A percentile compares a stretch with the other conserved stretches of the same genome.
phyloP scores from a whole-genome alignment of 2,113 vertebrate genomes.

The Dolichotis patagonum region DNA sequence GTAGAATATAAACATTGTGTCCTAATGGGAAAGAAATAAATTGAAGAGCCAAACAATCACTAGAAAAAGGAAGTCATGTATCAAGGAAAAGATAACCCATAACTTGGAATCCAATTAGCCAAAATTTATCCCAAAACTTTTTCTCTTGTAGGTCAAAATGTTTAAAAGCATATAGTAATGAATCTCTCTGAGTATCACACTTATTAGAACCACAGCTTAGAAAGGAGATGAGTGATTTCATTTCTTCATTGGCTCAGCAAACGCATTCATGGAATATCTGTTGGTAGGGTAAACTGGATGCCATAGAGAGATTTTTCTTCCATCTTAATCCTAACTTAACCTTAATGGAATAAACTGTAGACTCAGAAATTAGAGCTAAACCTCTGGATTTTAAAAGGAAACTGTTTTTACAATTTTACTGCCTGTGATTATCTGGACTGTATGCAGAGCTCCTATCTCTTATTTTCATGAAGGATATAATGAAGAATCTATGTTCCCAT shows the following conservation, averaged over 20 bases:
- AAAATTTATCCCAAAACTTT: background rate
- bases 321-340: background rate
- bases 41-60: background rate
- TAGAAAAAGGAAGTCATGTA: background rate
- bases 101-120: background rate
- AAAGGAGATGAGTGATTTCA: background rate
- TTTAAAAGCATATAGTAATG: background rate
- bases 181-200: background rate
- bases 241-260: background rate
- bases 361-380: background rate
- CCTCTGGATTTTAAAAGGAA: background rate
- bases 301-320: background rate
- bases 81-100: background rate
- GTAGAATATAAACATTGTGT: background rate
- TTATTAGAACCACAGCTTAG: background rate
- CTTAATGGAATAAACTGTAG: background rate
- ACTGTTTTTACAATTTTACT: background rate
- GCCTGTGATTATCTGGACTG: background rate
- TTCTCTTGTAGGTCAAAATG: background rate
- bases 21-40: constrained; percentile 8
- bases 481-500: constrained; percentile 6
- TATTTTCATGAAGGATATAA: background rate
- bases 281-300: background rate
- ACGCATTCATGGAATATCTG: background rate
- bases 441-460: constrained; percentile 15